phyloP scores from a whole-genome alignment of 2,113 vertebrate genomes.

The Acanthisitta chloris region DNA sequence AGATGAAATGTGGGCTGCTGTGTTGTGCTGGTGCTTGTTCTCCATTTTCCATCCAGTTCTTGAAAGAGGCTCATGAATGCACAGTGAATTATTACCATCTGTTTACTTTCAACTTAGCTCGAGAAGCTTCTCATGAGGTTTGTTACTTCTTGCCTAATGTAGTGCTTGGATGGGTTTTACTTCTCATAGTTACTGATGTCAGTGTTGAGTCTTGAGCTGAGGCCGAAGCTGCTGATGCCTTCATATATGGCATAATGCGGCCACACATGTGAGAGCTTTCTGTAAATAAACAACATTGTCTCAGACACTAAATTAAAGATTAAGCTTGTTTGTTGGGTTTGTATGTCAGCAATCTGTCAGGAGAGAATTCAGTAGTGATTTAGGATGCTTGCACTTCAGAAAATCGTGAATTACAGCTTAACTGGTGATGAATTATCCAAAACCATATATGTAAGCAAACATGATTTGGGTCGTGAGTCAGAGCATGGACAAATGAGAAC shows the following conservation, averaged over 20 bases:
- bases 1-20: neutral
- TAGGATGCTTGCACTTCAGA: neutral
- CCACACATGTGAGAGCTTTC: neutral
- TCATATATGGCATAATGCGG: neutral
- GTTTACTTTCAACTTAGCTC: neutral
- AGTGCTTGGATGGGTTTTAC: neutral
- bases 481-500: neutral
- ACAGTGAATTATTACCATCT: slow-evolving; percentile 6
- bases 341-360: neutral
- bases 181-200: neutral
- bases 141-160: neutral
- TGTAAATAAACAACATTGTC: neutral
- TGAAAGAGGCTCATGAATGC: neutral
- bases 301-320: neutral
- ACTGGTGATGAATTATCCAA: neutral
- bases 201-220: neutral
- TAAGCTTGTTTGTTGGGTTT: neutral
- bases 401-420: neutral
- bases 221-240: neutral
- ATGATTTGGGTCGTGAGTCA: neutral
- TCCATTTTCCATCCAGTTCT: neutral
- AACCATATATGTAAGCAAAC: neutral
- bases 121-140: neutral
- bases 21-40: neutral
- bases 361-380: neutral